Conservation (phyloP, 2,113 vertebrate species). For the Cygnus buccinator region DNA sequence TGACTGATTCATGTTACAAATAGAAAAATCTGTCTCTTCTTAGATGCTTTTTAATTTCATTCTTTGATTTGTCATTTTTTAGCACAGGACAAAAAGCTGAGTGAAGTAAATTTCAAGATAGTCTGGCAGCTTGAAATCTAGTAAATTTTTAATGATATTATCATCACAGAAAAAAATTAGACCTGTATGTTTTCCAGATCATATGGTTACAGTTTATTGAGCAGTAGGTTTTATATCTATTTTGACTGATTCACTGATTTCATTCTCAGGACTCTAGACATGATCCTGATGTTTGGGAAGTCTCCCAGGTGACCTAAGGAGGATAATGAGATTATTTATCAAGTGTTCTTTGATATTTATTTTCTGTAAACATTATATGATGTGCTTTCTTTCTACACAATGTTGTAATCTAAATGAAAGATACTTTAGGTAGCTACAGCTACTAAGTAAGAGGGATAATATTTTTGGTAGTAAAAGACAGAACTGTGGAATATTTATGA, state of each 20-base stretch:
- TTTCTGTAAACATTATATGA: background rate
- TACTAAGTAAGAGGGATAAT: background rate
- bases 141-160: background rate
- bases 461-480: background rate
- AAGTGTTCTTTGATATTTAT: background rate
- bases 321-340: background rate
- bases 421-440: background rate
- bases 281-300: background rate
- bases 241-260: background rate
- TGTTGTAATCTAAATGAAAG: constrained; percentile 9
- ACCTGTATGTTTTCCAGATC: background rate
- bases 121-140: background rate
- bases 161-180: background rate
- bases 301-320: background rate
- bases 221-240: background rate
- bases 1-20: background rate
- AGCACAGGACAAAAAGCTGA: background rate
- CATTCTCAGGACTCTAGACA: background rate
- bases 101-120: background rate
- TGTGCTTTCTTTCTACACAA: background rate
- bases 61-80: background rate
- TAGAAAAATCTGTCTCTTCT: background rate
- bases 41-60: background rate
- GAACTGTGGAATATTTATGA: constrained; percentile 14
- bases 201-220: background rate